Conservation (phyloP, 2,113 vertebrate genomes). For the Corythoichthys intestinalis region DNA sequence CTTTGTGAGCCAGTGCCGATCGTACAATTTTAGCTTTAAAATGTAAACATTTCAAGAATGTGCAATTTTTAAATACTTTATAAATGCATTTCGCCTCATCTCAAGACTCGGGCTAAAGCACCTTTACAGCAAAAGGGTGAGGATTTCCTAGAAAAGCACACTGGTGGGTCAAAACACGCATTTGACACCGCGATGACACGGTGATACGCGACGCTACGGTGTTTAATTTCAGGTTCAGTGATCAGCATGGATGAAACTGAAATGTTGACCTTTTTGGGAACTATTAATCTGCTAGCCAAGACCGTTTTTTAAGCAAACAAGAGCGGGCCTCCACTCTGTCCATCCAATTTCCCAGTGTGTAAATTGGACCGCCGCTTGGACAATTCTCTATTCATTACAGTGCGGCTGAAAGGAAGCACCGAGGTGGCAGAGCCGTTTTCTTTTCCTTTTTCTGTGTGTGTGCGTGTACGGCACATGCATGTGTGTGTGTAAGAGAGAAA, state of each 20-base stretch:
- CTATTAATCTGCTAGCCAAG: slow-evolving; percentile 81
- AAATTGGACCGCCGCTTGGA: slow-evolving; percentile 87
- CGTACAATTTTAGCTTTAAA: slow-evolving; percentile 28
- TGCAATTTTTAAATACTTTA: neutral
- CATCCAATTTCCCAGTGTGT: slow-evolving; percentile 86
- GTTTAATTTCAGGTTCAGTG: slow-evolving; percentile 77
- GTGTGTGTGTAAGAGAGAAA: slow-evolving; percentile 14
- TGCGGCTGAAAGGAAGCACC: slow-evolving; percentile 85
- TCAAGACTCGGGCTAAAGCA: neutral
- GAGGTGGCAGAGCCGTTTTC: slow-evolving; percentile 79
- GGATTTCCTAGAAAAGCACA: neutral
- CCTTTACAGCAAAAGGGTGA: neutral
- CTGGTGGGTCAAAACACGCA: neutral
- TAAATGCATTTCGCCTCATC: neutral
- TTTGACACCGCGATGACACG: slow-evolving; percentile 37
- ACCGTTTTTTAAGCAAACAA: slow-evolving; percentile 89
- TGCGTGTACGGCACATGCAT: slow-evolving; percentile 26
- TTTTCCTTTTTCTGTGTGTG: slow-evolving; percentile 62
- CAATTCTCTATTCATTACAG: slow-evolving; percentile 97
- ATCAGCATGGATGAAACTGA: slow-evolving; percentile 73
- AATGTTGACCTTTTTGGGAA: slow-evolving; percentile 86
- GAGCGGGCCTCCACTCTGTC: slow-evolving; percentile 78
- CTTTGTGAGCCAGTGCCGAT: slow-evolving; percentile 57
- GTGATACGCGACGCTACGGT: slow-evolving; percentile 38
- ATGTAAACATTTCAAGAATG: slow-evolving; percentile 12